Conservation (phyloP, 2,113 vertebrate genomes). For the Ceuthmochares aereus region DNA sequence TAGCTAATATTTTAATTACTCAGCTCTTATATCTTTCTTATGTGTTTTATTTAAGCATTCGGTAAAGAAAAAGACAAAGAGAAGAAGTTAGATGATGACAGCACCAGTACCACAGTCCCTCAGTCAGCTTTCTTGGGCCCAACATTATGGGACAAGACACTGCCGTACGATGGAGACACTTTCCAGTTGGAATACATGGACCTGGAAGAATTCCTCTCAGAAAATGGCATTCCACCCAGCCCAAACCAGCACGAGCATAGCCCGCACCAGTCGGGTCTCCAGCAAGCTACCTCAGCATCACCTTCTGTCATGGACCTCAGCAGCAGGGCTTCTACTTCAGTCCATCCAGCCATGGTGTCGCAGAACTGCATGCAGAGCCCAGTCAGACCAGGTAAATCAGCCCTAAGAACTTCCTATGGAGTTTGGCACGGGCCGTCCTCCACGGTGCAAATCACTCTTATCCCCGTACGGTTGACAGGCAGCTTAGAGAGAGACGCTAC, state of each 20-base stretch:
- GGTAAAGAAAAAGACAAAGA: conserved; percentile 93
- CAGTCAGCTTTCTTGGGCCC: conserved; percentile 97
- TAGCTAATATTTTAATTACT: background rate
- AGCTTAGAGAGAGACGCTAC: background rate
- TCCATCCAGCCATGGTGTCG: conserved; percentile 84
- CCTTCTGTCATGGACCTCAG: conserved; percentile 92
- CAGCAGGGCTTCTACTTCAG: conserved; percentile 87
- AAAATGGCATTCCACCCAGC: conserved; percentile 97
- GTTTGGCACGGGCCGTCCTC: background rate
- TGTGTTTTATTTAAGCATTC: conserved; percentile 81
- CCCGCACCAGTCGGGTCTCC: conserved; percentile 80
- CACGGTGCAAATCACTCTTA: background rate
- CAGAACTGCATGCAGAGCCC: conserved; percentile 90
- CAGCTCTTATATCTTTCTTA: background rate
- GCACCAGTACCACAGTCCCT: conserved; percentile 79
- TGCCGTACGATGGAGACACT: conserved; percentile 95
- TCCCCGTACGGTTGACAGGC: background rate
- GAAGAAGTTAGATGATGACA: conserved; percentile 95
- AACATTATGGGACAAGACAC: conserved; percentile 98
- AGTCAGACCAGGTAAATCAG: conserved; percentile 86
- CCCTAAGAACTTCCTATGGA: background rate
- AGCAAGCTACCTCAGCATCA: conserved; percentile 80
- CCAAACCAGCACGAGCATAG: conserved; percentile 84
- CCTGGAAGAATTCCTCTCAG: conserved; percentile 97
- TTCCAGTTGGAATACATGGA: conserved; percentile 99